These are phyloP conservation scores for Meteorus cinctellus DNA, from an alignment of 2,888 invertebrate genomes.

Conservation along the genomic window DNA sequence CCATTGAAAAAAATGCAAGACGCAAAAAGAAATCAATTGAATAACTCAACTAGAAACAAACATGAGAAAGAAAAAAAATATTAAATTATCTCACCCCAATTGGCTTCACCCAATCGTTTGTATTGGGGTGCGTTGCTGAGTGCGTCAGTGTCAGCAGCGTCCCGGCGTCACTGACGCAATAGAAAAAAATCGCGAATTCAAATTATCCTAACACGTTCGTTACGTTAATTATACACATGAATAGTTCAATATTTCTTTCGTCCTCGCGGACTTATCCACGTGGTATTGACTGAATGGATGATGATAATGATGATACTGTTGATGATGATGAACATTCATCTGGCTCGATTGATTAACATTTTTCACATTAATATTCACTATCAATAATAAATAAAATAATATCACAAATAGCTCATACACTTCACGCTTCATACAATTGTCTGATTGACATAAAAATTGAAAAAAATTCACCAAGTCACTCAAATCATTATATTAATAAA, in stretches of 20 bases:
- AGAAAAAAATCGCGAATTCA: constrained; percentile 22
- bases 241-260: constrained; percentile 34
- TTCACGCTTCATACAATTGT: neutral
- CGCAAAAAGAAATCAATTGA: constrained; percentile 6
- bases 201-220: constrained; percentile 26
- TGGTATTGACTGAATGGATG: constrained; percentile 46
- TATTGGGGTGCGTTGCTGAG: constrained; percentile 40
- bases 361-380: constrained; percentile 24
- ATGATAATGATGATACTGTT: constrained; percentile 43
- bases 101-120: constrained; percentile 50
- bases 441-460: neutral
- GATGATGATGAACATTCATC: constrained; percentile 48
- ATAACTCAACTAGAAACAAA: neutral
- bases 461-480: neutral
- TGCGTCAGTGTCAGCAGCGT: constrained; percentile 24
- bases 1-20: constrained; percentile 9
- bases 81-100: constrained; percentile 50
- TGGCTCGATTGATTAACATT: constrained; percentile 44
- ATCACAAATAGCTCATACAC: constrained; percentile 1
- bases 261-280: constrained; percentile 39
- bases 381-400: neutral
- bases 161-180: constrained; percentile 35
- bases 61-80: no score
- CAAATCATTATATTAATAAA: constrained; percentile 1
- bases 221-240: constrained; percentile 5